These are phyloP conservation scores for Pemphredon lugubris DNA, from an alignment of 2,888 invertebrate species.

Conservation along the genomic window DNA sequence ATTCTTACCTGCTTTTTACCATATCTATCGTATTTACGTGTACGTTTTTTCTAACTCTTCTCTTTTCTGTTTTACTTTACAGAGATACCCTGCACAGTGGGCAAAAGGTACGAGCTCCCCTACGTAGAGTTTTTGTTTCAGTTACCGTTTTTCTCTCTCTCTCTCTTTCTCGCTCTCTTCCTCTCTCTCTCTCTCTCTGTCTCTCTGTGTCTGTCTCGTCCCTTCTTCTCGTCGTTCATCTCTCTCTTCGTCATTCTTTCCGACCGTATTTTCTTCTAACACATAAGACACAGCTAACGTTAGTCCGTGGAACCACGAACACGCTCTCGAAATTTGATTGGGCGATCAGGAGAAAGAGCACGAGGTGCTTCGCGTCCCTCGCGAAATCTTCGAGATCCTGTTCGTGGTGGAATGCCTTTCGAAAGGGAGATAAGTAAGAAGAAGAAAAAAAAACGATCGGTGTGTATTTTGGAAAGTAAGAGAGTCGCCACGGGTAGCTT, in stretches of 20 bases:
- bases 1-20: conserved; percentile 33
- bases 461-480: too few relatives aligned
- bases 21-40: conserved; percentile 58
- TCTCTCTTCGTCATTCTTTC: conserved; percentile 11
- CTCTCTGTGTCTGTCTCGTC: conserved; percentile 23
- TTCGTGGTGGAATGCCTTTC: neutral
- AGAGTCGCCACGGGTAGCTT: too few relatives aligned
- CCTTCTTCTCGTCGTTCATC: conserved; percentile 33
- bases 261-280: conserved; percentile 7
- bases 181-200: conserved; percentile 25
- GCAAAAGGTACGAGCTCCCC: conserved; percentile 78
- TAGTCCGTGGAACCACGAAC: neutral
- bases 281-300: neutral
- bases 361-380: too few relatives aligned
- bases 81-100: conserved; percentile 80
- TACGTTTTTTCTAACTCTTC: conserved; percentile 77
- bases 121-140: conserved; percentile 56
- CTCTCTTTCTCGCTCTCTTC: conserved; percentile 20
- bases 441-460: neutral
- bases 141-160: conserved; percentile 24
- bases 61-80: conserved; percentile 79
- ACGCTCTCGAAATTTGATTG: neutral
- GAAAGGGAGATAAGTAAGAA: neutral
- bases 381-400: neutral
- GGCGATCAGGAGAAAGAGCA: too few relatives aligned